Conservation (phyloP, 2,113 vertebrate genomes). For the Leucoraja erinaceus region DNA sequence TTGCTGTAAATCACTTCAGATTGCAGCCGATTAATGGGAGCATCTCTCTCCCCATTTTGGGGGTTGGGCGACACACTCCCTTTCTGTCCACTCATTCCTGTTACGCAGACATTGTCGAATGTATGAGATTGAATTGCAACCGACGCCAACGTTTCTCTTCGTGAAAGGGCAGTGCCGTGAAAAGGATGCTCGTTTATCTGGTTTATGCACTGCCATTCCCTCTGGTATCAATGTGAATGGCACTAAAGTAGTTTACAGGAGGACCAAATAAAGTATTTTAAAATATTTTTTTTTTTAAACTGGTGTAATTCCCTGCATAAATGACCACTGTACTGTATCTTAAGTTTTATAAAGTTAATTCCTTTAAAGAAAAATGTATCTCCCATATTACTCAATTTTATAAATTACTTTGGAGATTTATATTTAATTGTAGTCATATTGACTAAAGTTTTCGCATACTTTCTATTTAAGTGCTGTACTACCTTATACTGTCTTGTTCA, state of each 20-base stretch:
- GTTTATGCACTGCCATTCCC: neutral
- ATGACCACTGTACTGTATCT: slow-evolving; percentile 29
- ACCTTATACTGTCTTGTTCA: slow-evolving; percentile 42
- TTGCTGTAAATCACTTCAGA: slow-evolving; percentile 19
- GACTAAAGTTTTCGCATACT: slow-evolving; percentile 52
- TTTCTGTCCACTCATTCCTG: neutral
- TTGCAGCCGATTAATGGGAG: neutral
- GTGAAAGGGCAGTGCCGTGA: slow-evolving; percentile 6
- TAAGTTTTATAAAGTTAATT: slow-evolving; percentile 40
- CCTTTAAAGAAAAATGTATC: slow-evolving; percentile 40
- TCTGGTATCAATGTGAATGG: neutral
- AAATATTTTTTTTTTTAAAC: neutral
- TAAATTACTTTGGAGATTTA: slow-evolving; percentile 57
- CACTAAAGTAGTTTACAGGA: slow-evolving; percentile 33
- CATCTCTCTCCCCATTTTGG: neutral
- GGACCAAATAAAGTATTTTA: slow-evolving; percentile 35
- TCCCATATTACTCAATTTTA: slow-evolving; percentile 49
- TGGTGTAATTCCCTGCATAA: slow-evolving; percentile 44
- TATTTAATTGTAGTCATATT: slow-evolving; percentile 61
- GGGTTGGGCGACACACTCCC: neutral
- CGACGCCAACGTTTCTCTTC: neutral
- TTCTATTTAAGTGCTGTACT: slow-evolving; percentile 51
- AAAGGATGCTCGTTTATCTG: neutral
- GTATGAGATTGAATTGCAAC: slow-evolving; percentile 19
- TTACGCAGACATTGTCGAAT: slow-evolving; percentile 26